Base-by-base conservation (phyloP, 2,888 invertebrate genomes). In the Cephus sareptanus region DNA sequence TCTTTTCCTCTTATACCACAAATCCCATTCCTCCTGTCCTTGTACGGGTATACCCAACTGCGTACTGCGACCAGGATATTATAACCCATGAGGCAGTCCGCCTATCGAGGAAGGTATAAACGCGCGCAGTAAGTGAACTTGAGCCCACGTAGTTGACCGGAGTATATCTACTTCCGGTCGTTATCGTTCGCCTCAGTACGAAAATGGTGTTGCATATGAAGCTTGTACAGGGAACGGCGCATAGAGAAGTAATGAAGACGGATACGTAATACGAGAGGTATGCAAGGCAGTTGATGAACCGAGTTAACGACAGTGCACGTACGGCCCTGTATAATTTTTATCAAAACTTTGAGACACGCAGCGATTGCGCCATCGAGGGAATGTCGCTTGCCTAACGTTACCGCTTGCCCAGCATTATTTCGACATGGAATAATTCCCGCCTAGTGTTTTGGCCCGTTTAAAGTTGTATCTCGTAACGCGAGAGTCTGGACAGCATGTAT, bases 341-440 rank as follows among this genome's bases (percentile, higher is more conserved):
- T 56, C 1, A 23, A 56, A 23, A 56, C 56, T 56, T 15, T 56
- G 9, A 56, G 56, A 6, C 23, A 56, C 56, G 23, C 9, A 56
- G 56, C 9, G 56, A 56, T 56, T 23, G 56, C 56, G 56, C 23
- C 23, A 23, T 23, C 23, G 23, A 56, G 23, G 56, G 56, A 56
- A 56, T 56, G 56, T 56, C 56, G 56, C 23, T 56, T 56, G 56
- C 56, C 9, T 23, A 56, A 56, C 56, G 56, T 56, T 23, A 23
- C 23, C 23, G 56, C 56, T 56, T 9, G 56, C 9, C 56, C 56
- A 56, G 56, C 56, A 56, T 9, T 56, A 31, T 71, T 71, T 71
- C 71, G 71, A 71, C 71, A 71, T 9, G n/a, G 13, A 71, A 31
- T 70, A 71, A 71, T 71, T 71, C 71, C 71, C 9, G 71, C 71